Conservation (phyloP, 92 coral and sea anemone genomes). For the Virgularia gustaviana region DNA sequence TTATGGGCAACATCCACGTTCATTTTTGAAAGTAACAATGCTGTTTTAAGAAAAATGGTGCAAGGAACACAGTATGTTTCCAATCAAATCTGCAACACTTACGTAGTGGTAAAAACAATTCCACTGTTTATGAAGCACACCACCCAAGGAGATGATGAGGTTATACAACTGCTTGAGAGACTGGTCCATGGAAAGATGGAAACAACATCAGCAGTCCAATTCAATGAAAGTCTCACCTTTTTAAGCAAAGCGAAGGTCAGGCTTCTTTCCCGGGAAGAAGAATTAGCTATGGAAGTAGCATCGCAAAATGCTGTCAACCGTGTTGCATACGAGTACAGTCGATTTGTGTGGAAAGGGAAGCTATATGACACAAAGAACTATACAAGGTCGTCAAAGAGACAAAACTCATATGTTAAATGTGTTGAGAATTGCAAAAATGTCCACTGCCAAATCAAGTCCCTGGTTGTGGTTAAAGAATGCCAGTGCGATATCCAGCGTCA, state of each 20-base stretch:
- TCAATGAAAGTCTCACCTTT: not conserved
- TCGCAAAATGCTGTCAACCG: not conserved
- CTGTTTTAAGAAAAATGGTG: not conserved
- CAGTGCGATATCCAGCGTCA: slow-evolving; percentile 9
- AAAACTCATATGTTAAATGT: slow-evolving; percentile 4
- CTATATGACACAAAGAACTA: slow-evolving; percentile 16
- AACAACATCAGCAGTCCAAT: not conserved
- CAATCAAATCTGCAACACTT: not conserved
- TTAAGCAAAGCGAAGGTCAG: not conserved
- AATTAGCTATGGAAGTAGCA: not conserved
- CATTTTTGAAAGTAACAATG: slow-evolving; percentile 2
- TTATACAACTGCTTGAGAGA: not conserved
- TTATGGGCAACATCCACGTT: slow-evolving; percentile 2
- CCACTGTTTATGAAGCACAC: not conserved
- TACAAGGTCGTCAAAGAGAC: slow-evolving; percentile 13
- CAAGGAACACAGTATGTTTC: not conserved
- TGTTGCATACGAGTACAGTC: not conserved
- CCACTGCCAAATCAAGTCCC: slow-evolving; percentile 17
- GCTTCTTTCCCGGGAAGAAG: not conserved
- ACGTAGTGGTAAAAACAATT: not conserved
- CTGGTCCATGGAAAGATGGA: not conserved
- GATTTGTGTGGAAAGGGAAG: slow-evolving; percentile 16
- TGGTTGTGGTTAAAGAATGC: slow-evolving; percentile 6
- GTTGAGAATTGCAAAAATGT: not conserved
- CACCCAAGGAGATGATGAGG: not conserved